Evolutionary conservation across 2,888 invertebrate genomes (phyloP).

Genomic region (Ichneumon xanthorius): DNA sequence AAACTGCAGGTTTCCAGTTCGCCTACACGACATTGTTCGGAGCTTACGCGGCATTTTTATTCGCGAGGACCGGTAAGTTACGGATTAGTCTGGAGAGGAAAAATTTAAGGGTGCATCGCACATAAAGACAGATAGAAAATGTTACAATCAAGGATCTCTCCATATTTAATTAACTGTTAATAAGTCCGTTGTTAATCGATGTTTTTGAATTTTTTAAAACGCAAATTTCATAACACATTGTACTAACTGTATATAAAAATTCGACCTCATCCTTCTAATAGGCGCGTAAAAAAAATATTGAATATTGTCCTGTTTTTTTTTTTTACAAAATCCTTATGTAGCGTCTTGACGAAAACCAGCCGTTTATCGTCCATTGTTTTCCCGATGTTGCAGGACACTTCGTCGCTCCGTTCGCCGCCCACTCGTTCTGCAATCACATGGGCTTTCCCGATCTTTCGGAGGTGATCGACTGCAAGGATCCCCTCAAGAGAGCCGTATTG

Average conservation of each 20-base stretch:
- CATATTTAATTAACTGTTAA: constrained; percentile 35
- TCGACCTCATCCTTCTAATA: no score
- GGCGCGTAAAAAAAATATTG: no score
- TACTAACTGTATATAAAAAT: no score
- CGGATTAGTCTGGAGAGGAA: constrained; percentile 16
- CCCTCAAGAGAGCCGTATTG: constrained; percentile 88
- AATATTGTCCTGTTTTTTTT: no score
- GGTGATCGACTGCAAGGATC: constrained; percentile 87
- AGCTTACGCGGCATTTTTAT: constrained; percentile 96
- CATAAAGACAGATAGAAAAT: no score
- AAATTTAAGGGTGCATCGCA: no score
- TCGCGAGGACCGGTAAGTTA: constrained; percentile 91
- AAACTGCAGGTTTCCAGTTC: constrained; percentile 92
- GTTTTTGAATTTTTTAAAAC: no score
- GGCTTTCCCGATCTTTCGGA: constrained; percentile 96
- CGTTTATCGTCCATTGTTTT: constrained; percentile 9
- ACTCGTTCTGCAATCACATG: constrained; percentile 98
- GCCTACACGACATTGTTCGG: constrained; percentile 97
- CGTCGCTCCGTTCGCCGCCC: constrained; percentile 94
- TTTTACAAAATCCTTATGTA: no score
- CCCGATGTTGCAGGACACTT: constrained; percentile 90
- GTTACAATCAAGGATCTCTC: background rate
- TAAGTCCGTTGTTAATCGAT: no score
- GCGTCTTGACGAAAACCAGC: constrained; percentile 7
- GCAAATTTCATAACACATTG: no score